These are phyloP conservation scores for Ichneumoninae sp. DNA, from an alignment of 2,888 invertebrate species.

Conservation along the genomic window DNA sequence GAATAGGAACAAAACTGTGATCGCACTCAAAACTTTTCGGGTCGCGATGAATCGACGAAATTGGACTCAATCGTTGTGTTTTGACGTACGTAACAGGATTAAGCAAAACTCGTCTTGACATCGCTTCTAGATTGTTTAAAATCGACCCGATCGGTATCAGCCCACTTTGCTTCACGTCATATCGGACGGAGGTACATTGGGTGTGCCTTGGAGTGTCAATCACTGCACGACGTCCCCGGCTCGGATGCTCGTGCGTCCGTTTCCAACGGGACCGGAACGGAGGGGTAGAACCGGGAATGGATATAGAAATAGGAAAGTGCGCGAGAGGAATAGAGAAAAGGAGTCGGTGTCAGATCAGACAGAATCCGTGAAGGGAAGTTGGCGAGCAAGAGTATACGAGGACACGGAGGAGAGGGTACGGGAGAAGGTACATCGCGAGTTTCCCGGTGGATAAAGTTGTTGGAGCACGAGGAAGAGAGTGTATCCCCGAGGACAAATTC, in stretches of 20 bases:
- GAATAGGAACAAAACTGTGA: not conserved
- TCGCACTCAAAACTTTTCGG: too few species aligned
- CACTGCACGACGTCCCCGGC: not conserved
- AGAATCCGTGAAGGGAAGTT: constrained; percentile 53
- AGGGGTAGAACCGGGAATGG: not conserved
- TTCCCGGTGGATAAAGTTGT: constrained; percentile 72
- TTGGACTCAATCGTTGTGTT: too few species aligned
- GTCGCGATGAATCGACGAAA: too few species aligned
- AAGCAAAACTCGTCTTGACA: too few species aligned
- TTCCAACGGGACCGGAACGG: not conserved
- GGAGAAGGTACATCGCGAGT: constrained; percentile 56
- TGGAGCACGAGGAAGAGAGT: constrained; percentile 72
- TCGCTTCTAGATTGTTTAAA: too few species aligned
- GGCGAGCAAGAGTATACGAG: constrained; percentile 44
- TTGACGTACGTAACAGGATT: too few species aligned
- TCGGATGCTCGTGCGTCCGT: not conserved
- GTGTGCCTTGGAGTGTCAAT: not conserved
- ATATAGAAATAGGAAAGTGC: constrained; percentile 20
- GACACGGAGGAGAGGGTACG: constrained; percentile 1
- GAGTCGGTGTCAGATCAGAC: constrained; percentile 46
- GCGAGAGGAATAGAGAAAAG: constrained; percentile 6
- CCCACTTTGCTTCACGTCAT: too few species aligned
- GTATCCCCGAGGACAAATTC: constrained; percentile 77
- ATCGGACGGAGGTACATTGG: too few species aligned
- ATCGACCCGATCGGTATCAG: too few species aligned